Base-by-base conservation (phyloP, 1,140 invertebrate genomes). In the Orius insidiosus region DNA sequence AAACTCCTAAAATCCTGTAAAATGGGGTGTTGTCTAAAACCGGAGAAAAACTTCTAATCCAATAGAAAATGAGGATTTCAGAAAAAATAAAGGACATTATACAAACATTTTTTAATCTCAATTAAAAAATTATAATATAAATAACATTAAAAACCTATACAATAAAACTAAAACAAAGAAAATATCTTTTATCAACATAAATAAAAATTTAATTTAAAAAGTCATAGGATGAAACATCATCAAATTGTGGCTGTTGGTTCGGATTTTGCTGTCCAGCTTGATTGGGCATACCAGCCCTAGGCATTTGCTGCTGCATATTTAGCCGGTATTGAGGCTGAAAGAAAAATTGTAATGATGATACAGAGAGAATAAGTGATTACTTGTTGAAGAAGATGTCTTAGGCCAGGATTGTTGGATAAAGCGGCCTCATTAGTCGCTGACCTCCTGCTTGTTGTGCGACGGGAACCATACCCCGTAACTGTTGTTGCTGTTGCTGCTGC, bases 321-420 rank as follows among this genome's bases (percentile, higher is more conserved):
- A 65, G 13, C 53, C 44, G 48, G 15, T 57, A 52, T 40, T 64
- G 55, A 14, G 44, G 52, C 14, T 65, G 34, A 11, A 61, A 51
- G 9, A 36, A 11, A 3, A n/a, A n/a, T n/a, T n/a, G n/a, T n/a
- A n/a, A n/a, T n/a, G n/a, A n/a, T n/a, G n/a, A n/a, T 32, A 11
- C 24, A 30, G 7, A 4, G 11, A 35, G 34, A 11, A 36, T 31
- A 4, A 31, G 2, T 24, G 8, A n/a, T 32, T 63, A 77, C 75
- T 59, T 78, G 75, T 60, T 80, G 76, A 2, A 80, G 63, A 14
- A 80, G 61, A 61, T 78, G 73, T 16, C 76, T 60, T 16, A 80
- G 59, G n/a, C 75, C 75, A n/a, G 75, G 68, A 62, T 74, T 76
- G 51, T 72, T 76, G 0, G 66, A 51, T 55, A 75, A 70, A 13